These are phyloP conservation scores for Bombus fervidus DNA, from an alignment of 1,140 invertebrate genomes.

Conservation along the genomic window DNA sequence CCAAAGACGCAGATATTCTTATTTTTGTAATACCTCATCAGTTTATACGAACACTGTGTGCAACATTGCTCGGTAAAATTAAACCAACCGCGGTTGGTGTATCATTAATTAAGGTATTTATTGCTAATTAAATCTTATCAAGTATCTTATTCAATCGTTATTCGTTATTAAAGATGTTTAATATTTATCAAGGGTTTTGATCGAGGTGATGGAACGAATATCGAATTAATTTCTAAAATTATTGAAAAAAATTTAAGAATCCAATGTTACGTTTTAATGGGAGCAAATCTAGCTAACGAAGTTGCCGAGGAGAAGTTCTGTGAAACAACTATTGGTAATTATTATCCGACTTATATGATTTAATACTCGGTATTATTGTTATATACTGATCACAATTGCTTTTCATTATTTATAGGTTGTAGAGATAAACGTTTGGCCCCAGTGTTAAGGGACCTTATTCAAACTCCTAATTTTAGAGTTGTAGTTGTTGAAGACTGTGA, in stretches of 20 bases:
- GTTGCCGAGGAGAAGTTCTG: conserved; percentile 91
- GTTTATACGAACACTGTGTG: conserved; percentile 88
- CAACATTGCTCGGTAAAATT: conserved; percentile 86
- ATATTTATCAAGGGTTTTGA: conserved; percentile 86
- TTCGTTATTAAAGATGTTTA: background rate
- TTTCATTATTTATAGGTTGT: conserved; percentile 80
- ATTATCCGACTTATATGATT: background rate
- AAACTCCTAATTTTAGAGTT: conserved; percentile 91
- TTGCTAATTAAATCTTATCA: background rate
- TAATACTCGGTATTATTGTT: no score
- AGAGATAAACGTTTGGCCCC: conserved; percentile 84
- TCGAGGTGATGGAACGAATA: conserved; percentile 84
- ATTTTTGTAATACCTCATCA: conserved; percentile 95
- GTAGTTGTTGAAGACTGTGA: conserved; percentile 89
- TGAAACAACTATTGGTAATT: conserved; percentile 92
- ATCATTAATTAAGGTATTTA: conserved; percentile 89
- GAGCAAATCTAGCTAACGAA: conserved; percentile 92
- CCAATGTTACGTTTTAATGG: conserved; percentile 91
- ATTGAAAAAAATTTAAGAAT: conserved; percentile 88
- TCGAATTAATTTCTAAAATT: conserved; percentile 89
- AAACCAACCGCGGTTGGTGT: conserved; percentile 88
- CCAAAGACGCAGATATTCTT: conserved; percentile 90
- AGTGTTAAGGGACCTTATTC: conserved; percentile 87
- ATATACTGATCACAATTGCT: no score
- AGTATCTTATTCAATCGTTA: background rate